Percentiles rank a stretch among this genome's conserved stretches.
Conservation (phyloP, 1,140 invertebrate genomes). For the Drosophila biarmipes region DNA sequence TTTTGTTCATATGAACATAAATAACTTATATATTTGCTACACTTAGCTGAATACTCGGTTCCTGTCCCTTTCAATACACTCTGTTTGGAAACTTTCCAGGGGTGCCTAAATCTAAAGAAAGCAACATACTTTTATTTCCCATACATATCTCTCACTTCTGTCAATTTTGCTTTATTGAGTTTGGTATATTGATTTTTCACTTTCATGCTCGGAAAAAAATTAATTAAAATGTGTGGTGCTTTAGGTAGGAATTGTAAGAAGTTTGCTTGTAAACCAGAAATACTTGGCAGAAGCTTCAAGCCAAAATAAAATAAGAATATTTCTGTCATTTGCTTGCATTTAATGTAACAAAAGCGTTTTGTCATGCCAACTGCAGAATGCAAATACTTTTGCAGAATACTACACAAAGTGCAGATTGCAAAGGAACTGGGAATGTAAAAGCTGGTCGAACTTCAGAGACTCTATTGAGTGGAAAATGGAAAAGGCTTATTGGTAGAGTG, state of each 20-base stretch:
- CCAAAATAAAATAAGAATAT: conserved; percentile 12
- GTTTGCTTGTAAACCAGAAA: conserved; percentile 7
- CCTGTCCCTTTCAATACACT: conserved; percentile 48
- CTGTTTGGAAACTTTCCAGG: conserved; percentile 15
- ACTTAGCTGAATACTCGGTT: conserved; percentile 49
- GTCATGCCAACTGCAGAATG: conserved; percentile 51
- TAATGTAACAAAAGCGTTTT: conserved; percentile 44
- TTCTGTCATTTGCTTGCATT: conserved; percentile 35
- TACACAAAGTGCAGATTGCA: conserved; percentile 10
- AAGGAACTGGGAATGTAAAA: not conserved
- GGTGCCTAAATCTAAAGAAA: not conserved
- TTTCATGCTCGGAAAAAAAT: conserved; percentile 1
- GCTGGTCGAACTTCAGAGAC: conserved; percentile 6
- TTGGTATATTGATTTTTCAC: conserved; percentile 47
- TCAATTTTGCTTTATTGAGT: conserved; percentile 46
- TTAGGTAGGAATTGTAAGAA: not conserved
- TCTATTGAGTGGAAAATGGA: not conserved
- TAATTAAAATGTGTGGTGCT: conserved; percentile 18
- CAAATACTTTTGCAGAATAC: conserved; percentile 39
- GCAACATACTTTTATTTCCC: conserved; percentile 48
- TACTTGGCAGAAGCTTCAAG: not conserved
- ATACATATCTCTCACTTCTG: conserved; percentile 23
- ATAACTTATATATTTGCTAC: conserved; percentile 72
- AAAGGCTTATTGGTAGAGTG: not conserved
- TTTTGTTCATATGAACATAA: conserved; percentile 75